phyloP scores from a whole-genome alignment of 2,888 invertebrate species.

The Apeira syringaria region DNA sequence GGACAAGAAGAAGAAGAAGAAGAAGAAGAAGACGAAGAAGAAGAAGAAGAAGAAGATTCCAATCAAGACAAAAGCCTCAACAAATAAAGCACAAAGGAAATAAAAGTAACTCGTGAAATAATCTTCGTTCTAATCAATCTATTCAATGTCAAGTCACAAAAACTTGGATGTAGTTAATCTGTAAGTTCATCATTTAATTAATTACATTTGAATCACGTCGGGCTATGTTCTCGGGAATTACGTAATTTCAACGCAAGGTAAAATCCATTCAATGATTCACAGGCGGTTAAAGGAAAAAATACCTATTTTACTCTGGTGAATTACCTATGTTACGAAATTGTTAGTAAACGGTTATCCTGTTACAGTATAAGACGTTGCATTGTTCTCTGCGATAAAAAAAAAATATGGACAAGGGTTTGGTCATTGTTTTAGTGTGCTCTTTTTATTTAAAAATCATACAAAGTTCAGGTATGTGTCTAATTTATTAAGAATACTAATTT shows the following conservation, averaged over 20 bases:
- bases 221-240: not conserved
- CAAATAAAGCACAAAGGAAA: too few species aligned
- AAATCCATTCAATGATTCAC: conserved; percentile 23
- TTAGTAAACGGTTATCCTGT: not conserved
- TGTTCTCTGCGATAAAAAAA: not conserved
- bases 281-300: conserved; percentile 5
- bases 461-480: not conserved
- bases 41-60: too few species aligned
- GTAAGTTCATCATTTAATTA: conserved; percentile 15
- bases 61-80: too few species aligned
- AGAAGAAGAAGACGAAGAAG: too few species aligned
- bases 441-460: not conserved
- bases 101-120: too few species aligned
- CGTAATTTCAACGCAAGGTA: conserved; percentile 9
- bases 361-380: not conserved
- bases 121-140: too few species aligned
- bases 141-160: too few species aligned
- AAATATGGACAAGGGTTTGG: not conserved
- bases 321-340: not conserved
- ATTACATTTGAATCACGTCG: conserved; percentile 7
- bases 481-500: too few species aligned
- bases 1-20: too few species aligned
- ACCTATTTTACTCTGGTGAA: not conserved
- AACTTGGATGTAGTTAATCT: not conserved
- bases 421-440: not conserved